phyloP scores from a whole-genome alignment of 2,888 invertebrate genomes.

The Dusona sp. region DNA sequence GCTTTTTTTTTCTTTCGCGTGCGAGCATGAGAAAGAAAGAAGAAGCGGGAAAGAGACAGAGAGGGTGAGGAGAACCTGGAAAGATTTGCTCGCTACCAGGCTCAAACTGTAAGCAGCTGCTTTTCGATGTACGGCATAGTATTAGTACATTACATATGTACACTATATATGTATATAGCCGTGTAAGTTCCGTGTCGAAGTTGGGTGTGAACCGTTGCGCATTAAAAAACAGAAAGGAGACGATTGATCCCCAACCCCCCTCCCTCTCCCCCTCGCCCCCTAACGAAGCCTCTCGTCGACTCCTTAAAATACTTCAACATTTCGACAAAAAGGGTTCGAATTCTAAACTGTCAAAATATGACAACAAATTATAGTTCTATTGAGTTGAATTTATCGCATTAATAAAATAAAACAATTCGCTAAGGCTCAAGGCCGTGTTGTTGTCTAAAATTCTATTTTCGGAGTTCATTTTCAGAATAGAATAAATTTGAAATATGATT shows the following conservation, averaged over 20 bases:
- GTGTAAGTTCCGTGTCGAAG: slow-evolving; percentile 25
- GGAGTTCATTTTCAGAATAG: too few relatives aligned
- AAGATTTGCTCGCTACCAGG: slow-evolving; percentile 52
- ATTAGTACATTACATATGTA: slow-evolving; percentile 10
- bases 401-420: not conserved
- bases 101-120: slow-evolving; percentile 67
- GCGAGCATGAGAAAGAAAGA: not conserved
- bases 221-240: slow-evolving; percentile 14
- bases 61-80: slow-evolving; percentile 45
- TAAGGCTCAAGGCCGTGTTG: too few relatives aligned
- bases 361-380: not conserved
- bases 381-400: not conserved
- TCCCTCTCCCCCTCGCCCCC: not conserved
- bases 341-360: not conserved
- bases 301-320: not conserved
- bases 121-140: slow-evolving; percentile 41
- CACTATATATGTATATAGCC: slow-evolving; percentile 13
- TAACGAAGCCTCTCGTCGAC: not conserved
- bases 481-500: too few relatives aligned
- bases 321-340: not conserved
- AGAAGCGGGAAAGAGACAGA: slow-evolving; percentile 13
- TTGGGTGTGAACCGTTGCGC: slow-evolving; percentile 52
- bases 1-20: slow-evolving; percentile 50
- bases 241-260: not conserved
- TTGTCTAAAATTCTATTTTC: too few relatives aligned